Base-by-base conservation (phyloP, 30 jellyfish, hydroid and myxozoan genomes). In the Catostylus mosaicus region DNA sequence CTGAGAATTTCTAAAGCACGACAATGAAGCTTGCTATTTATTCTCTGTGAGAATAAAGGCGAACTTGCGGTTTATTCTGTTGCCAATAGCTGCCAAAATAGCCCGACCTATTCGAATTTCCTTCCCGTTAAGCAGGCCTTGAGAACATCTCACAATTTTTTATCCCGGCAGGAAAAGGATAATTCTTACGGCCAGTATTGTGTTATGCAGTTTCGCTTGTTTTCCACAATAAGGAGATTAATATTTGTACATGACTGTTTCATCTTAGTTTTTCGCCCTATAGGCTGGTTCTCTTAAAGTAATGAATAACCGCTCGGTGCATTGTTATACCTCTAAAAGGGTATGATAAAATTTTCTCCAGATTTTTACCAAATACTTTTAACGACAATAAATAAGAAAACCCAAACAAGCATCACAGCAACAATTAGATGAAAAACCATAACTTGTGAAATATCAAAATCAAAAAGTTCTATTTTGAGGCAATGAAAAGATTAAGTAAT, bases 131-230 rank as follows among this genome's bases (percentile, higher is more conserved):
- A 67, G 74, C 86, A 45, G 65, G 73, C 85, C 40, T 54, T 68
- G 69, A 54, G 71, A 67, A 38, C 69, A 23, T 59, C 84, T 82
- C 59, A 51, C 85, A 68, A 82, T 24, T 57, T 70, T 20, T 59
- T 70, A 62, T 74, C 85, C 86, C 80, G 92, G 92, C 85, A 82
- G 92, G 86, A 70, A 77, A 71, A 82, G 73, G 86, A 48, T 70
- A 80, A 70, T 82, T 82, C 92, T 68, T 82, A 19, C 27, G 73
- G 82, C 75, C 40, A 19, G 73, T 74, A 82, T 74, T 54, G 92
- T 82, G 60, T 19, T 57, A 22, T 6, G 45, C 31, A 12, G 34
- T 3, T 27, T 36, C 30, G 57, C 80, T 82, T 82, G 92, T 69
- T 82, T 36, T 52, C 48, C 23, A 26, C 82, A 62, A 52, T 64